These are phyloP conservation scores for Phalacrocorax brasilianus DNA, from an alignment of 2,113 vertebrate species.

Conservation along the genomic window DNA sequence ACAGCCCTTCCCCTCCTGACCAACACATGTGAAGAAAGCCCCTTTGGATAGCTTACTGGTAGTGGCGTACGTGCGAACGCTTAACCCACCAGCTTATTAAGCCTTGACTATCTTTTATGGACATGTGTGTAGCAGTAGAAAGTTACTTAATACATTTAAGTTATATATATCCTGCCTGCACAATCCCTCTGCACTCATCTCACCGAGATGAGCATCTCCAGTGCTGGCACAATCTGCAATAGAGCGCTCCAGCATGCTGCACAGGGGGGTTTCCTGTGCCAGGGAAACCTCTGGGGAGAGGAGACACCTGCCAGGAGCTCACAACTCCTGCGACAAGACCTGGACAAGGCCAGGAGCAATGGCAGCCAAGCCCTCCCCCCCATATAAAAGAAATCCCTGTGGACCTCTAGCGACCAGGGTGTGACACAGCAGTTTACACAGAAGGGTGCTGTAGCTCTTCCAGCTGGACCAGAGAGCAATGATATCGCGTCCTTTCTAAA, in stretches of 20 bases:
- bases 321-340: background rate
- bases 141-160: background rate
- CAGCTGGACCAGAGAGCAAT: background rate
- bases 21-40: background rate
- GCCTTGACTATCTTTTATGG: background rate
- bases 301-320: background rate
- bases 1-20: background rate
- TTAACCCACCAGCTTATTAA: background rate
- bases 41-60: background rate
- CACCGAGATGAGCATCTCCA: fast-evolving
- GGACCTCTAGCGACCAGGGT: background rate
- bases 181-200: background rate
- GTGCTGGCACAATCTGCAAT: fast-evolving
- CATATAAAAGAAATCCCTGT: background rate
- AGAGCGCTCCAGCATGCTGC: fast-evolving
- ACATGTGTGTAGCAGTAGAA: background rate
- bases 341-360: background rate
- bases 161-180: background rate
- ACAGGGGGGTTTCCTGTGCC: background rate
- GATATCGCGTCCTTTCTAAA: background rate
- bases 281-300: background rate
- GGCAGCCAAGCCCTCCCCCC: background rate
- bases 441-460: background rate
- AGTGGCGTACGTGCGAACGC: background rate
- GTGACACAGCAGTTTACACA: background rate